Conservation (phyloP, 2,888 invertebrate species). For the Melieria omissa region DNA sequence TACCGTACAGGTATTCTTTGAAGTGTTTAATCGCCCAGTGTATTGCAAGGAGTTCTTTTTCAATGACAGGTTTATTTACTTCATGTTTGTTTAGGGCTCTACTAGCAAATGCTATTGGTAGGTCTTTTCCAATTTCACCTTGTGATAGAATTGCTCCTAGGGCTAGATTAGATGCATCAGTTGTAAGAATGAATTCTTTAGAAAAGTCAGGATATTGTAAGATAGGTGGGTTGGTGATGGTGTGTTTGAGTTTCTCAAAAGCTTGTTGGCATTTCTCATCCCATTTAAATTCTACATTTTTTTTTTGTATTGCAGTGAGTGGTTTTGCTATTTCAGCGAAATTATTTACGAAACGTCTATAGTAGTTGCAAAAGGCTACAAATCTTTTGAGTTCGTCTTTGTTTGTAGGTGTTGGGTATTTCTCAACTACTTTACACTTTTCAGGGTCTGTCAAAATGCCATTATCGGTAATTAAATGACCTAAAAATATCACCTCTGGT, state of each 20-base stretch:
- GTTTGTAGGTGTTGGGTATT: constrained; percentile 46
- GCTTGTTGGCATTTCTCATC: constrained; percentile 1
- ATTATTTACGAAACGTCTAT: constrained; percentile 44
- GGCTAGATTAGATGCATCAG: constrained; percentile 52
- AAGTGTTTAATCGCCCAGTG: constrained; percentile 50
- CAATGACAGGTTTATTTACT: constrained; percentile 49
- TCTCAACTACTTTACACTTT: constrained; percentile 43
- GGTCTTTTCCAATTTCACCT: constrained; percentile 41
- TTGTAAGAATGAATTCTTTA: constrained; percentile 47
- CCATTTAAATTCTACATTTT: constrained; percentile 25
- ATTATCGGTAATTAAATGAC: constrained; percentile 41
- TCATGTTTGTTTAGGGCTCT: constrained; percentile 49
- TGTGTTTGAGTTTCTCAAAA: constrained; percentile 33
- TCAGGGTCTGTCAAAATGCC: constrained; percentile 44
- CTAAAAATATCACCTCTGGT: constrained; percentile 43
- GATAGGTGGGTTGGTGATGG: constrained; percentile 28
- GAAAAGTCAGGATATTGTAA: constrained; percentile 36
- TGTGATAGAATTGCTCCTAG: constrained; percentile 53
- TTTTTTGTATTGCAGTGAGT: constrained; percentile 42
- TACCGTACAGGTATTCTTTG: constrained; percentile 46
- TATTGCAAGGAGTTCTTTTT: constrained; percentile 49
- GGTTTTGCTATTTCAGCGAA: constrained; percentile 46
- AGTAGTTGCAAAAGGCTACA: constrained; percentile 47
- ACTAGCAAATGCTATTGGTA: constrained; percentile 52
- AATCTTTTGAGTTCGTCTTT: constrained; percentile 44